Conservation (phyloP, 2,888 invertebrate species). For the Tricholauxania praeusta region DNA sequence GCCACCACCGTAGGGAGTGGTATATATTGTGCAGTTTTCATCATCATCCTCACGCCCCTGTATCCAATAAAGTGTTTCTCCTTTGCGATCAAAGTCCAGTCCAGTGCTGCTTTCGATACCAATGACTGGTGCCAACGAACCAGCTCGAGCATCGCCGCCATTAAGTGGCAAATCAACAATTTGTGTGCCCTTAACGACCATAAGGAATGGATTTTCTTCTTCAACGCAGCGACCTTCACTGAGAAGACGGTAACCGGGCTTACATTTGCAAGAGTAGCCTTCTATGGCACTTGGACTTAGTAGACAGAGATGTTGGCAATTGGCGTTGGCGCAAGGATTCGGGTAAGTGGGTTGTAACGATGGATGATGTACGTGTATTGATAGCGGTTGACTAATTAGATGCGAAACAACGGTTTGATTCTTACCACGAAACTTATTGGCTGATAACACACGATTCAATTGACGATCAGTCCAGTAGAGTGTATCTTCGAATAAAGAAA, state of each 20-base stretch:
- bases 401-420: conserved; percentile 96
- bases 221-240: conserved; percentile 81
- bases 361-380: conserved; percentile 95
- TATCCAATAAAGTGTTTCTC: conserved; percentile 88
- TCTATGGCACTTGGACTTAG: conserved; percentile 79
- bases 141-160: conserved; percentile 80
- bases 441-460: conserved; percentile 88
- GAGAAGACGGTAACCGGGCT: conserved; percentile 82
- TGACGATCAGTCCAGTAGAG: conserved; percentile 98
- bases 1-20: conserved; percentile 86
- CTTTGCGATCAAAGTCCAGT: conserved; percentile 91
- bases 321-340: conserved; percentile 81
- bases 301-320: conserved; percentile 92
- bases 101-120: conserved; percentile 90
- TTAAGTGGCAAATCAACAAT: conserved; percentile 86
- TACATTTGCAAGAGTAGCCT: conserved; percentile 91
- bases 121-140: conserved; percentile 87
- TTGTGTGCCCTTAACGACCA: conserved; percentile 91
- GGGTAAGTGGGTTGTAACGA: conserved; percentile 86
- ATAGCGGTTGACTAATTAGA: conserved; percentile 93
- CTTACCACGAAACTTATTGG: conserved; percentile 91
- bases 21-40: conserved; percentile 88
- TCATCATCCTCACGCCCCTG: conserved; percentile 82
- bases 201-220: conserved; percentile 89
- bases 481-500: conserved; percentile 95